Evolutionary conservation across 2,888 invertebrate genomes (phyloP).

Genomic region (Drosophila anceps): DNA sequence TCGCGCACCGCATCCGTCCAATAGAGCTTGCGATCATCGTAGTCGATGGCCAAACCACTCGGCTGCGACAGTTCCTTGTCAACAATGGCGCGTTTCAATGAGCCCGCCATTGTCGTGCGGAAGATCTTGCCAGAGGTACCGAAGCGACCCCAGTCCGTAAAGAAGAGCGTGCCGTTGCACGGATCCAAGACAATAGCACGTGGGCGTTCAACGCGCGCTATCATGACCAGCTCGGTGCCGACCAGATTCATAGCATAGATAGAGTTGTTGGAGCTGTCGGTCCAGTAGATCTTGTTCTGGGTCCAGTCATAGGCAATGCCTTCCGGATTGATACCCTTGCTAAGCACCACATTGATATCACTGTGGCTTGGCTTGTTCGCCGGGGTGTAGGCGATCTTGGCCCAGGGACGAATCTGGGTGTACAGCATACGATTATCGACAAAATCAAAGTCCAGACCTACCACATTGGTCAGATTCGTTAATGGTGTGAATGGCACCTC

Average conservation of each 20-base stretch:
- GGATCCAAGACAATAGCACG: conserved; percentile 98
- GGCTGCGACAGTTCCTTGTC: conserved; percentile 97
- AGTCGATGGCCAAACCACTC: conserved; percentile 97
- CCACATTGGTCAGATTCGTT: conserved; percentile 95
- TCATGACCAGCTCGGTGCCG: conserved; percentile 94
- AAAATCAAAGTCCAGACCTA: conserved; percentile 98
- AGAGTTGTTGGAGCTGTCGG: conserved; percentile 96
- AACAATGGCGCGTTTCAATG: conserved; percentile 94
- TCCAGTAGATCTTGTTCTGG: conserved; percentile 98
- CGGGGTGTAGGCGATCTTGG: conserved; percentile 93
- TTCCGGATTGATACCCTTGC: conserved; percentile 94
- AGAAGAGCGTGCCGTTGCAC: conserved; percentile 97
- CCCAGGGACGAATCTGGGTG: conserved; percentile 96
- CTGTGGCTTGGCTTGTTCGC: conserved; percentile 89
- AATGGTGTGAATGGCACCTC: conserved; percentile 94
- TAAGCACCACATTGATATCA: conserved; percentile 89
- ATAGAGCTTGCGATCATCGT: conserved; percentile 95
- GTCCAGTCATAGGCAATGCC: conserved; percentile 99
- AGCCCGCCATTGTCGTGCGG: conserved; percentile 98
- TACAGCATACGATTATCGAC: conserved; percentile 94
- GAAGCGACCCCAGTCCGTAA: conserved; percentile 97
- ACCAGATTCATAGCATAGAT: conserved; percentile 98
- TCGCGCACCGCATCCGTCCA: conserved; percentile 99
- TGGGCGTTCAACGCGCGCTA: conserved; percentile 96
- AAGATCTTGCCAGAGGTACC: conserved; percentile 97